phyloP scores from a whole-genome alignment of 2,113 vertebrate genomes.

The Chaetodon trifascialis region DNA sequence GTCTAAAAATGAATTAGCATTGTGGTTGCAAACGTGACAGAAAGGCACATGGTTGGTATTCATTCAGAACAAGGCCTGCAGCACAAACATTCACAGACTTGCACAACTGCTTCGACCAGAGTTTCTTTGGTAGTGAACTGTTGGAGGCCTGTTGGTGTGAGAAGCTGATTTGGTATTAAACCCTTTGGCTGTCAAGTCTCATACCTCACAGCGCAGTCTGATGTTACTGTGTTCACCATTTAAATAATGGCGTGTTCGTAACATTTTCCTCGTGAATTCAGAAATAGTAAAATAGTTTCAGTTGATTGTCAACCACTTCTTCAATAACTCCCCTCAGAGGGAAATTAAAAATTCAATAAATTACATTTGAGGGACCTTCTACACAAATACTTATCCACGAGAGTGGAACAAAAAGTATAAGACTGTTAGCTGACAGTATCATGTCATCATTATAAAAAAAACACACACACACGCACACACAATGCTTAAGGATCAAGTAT shows the following conservation, averaged over 20 bases:
- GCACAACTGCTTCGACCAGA: conserved; percentile 46
- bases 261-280: conserved; percentile 55
- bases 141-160: conserved; percentile 71
- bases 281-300: conserved; percentile 65
- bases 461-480: conserved; percentile 36
- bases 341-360: conserved; percentile 76
- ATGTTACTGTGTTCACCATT: conserved; percentile 64
- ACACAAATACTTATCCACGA: conserved; percentile 58
- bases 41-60: conserved; percentile 75
- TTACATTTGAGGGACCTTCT: conserved; percentile 64
- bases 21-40: conserved; percentile 47
- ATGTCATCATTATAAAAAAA: conserved; percentile 30
- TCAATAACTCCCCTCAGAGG: conserved; percentile 69
- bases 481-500: conserved; percentile 78
- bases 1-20: conserved; percentile 61
- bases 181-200: conserved; percentile 35
- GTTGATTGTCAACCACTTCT: conserved; percentile 88
- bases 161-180: conserved; percentile 69
- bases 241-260: conserved; percentile 72
- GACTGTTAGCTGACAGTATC: conserved; percentile 74
- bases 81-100: conserved; percentile 58
- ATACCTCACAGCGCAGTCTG: conserved; percentile 53
- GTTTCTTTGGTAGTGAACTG: conserved; percentile 73
- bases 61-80: conserved; percentile 49
- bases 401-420: conserved; percentile 64